phyloP scores from a whole-genome alignment of 2,113 vertebrate genomes.

The Rhadina sibilatrix region DNA sequence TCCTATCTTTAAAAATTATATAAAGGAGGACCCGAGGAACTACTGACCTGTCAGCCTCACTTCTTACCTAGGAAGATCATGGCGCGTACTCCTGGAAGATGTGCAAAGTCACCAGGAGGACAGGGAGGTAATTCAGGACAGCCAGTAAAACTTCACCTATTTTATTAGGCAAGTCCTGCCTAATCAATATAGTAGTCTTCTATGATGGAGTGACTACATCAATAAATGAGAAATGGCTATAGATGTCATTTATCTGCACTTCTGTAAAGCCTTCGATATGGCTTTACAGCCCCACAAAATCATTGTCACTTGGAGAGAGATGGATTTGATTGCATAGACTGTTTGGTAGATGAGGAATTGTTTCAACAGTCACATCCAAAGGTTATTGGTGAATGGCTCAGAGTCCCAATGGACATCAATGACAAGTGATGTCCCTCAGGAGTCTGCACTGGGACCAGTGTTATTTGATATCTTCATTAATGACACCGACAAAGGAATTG shows the following conservation, averaged over 20 bases:
- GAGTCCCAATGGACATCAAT: too few species aligned
- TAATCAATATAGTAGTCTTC: neutral
- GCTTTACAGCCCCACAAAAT: neutral
- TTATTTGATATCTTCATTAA: neutral
- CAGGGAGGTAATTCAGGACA: neutral
- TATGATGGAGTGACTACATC: neutral
- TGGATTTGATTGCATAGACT: neutral
- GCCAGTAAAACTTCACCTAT: neutral
- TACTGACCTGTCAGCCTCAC: neutral
- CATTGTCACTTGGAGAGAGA: neutral
- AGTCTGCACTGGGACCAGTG: neutral
- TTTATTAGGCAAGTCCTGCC: neutral
- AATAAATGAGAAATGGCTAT: neutral
- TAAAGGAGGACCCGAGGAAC: neutral
- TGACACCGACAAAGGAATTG: rapidly evolving
- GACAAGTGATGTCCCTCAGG: neutral
- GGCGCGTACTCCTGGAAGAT: rapidly evolving
- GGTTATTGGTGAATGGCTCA: neutral
- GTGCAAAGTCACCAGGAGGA: neutral
- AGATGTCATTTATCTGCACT: neutral
- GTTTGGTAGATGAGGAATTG: neutral
- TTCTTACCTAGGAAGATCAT: neutral
- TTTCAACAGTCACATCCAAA: neutral
- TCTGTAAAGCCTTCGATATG: neutral
- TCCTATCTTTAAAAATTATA: neutral